These are phyloP conservation scores for Globicephala melas DNA, from an alignment of 2,113 vertebrate genomes.

Conservation along the genomic window DNA sequence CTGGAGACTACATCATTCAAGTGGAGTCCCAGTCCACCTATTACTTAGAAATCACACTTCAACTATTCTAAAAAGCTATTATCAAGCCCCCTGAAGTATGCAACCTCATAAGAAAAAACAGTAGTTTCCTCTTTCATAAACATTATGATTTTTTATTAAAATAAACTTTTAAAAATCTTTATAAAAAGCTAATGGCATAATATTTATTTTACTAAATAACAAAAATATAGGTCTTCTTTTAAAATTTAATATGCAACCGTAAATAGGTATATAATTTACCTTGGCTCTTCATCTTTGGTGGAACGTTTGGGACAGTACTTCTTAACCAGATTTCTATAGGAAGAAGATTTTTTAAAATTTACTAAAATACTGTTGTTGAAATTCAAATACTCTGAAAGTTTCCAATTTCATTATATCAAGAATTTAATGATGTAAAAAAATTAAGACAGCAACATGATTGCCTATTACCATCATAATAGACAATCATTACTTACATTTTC, in stretches of 20 bases:
- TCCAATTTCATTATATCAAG: constrained; percentile 14
- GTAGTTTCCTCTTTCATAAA: constrained; percentile 9
- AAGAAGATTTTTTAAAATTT: constrained; percentile 48
- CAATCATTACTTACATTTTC: constrained; percentile 14
- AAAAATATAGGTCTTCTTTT: neutral
- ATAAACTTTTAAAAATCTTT: constrained; percentile 23
- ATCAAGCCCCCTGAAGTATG: neutral
- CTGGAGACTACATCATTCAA: constrained; percentile 7
- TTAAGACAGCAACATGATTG: constrained; percentile 1
- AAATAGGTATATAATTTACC: constrained; percentile 82
- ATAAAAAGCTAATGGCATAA: neutral
- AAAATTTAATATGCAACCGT: neutral
- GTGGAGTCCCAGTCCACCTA: neutral
- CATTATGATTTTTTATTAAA: constrained; percentile 26
- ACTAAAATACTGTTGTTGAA: neutral
- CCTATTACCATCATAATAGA: neutral
- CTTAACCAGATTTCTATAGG: constrained; percentile 94
- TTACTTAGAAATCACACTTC: neutral
- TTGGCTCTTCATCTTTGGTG: constrained; percentile 97
- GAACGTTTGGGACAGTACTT: constrained; percentile 97
- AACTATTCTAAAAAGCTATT: constrained; percentile 11
- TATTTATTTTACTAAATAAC: constrained; percentile 45
- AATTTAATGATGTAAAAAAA: constrained; percentile 30
- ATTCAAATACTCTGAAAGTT: constrained; percentile 39
- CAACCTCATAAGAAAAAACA: constrained; percentile 36